Evolutionary conservation across 2,888 invertebrate genomes (phyloP).

Genomic region (Dolichopus griseipennis): DNA sequence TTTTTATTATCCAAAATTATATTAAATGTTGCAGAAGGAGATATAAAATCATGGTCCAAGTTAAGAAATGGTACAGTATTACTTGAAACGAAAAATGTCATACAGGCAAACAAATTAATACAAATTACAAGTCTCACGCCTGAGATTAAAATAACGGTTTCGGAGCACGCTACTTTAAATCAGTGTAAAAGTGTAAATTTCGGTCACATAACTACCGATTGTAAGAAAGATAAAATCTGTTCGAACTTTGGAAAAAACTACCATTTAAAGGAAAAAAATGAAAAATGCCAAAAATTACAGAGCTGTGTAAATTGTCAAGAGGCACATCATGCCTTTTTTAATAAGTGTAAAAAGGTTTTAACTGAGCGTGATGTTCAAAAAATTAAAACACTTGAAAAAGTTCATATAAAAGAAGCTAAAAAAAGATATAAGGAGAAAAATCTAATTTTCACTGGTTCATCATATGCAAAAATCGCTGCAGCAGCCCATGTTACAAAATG

Average conservation of each 20-base stretch:
- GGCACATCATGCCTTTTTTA: not conserved
- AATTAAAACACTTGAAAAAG: not conserved
- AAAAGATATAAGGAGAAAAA: too few species aligned
- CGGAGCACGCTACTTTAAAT: constrained; percentile 15
- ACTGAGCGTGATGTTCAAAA: not conserved
- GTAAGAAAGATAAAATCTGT: not conserved
- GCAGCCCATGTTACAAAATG: too few species aligned
- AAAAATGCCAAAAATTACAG: not conserved
- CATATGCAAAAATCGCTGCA: too few species aligned
- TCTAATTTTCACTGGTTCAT: too few species aligned
- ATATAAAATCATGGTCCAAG: constrained; percentile 17
- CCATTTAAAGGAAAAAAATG: not conserved
- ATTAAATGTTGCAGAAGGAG: constrained; percentile 7
- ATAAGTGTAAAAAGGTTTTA: not conserved
- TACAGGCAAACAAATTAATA: constrained; percentile 14
- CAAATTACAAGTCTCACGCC: constrained; percentile 8
- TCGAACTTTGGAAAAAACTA: not conserved
- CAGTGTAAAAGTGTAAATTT: constrained; percentile 10
- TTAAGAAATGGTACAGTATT: constrained; percentile 13
- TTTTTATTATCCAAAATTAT: constrained; percentile 15
- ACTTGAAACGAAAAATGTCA: constrained; percentile 17
- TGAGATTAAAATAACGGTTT: constrained; percentile 3
- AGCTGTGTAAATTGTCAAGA: not conserved
- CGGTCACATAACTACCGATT: not conserved
- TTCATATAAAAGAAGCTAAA: not conserved